Evolutionary conservation across 2,888 invertebrate species (phyloP).

Genomic region (Automeris io): DNA sequence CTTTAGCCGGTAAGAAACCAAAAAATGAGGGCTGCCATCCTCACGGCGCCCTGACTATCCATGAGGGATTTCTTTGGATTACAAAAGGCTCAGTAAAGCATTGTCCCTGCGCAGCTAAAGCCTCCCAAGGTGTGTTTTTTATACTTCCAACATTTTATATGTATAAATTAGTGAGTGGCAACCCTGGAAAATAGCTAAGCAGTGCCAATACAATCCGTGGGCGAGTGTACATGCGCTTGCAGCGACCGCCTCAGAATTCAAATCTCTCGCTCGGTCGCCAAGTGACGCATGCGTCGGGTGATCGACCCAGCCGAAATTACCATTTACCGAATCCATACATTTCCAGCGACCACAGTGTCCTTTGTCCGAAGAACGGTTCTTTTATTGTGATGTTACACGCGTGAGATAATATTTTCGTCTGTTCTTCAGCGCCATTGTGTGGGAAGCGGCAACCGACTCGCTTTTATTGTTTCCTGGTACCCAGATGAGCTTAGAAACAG

Average conservation of each 20-base stretch:
- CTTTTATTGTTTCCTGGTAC: slow-evolving; percentile 6
- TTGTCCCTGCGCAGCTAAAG: too few relatives aligned
- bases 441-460: background rate
- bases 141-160: too few relatives aligned
- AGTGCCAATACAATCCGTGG: slow-evolving; percentile 26
- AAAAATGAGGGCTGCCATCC: too few relatives aligned
- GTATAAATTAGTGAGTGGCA: too few relatives aligned
- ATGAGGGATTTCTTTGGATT: too few relatives aligned
- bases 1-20: too few relatives aligned
- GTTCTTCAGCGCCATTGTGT: slow-evolving; percentile 1
- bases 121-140: too few relatives aligned
- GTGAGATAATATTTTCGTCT: slow-evolving; percentile 6
- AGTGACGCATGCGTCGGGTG: slow-evolving; percentile 18
- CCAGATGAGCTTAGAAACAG: background rate
- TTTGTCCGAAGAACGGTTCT: slow-evolving; percentile 8
- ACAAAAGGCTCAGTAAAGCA: too few relatives aligned
- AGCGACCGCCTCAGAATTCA: slow-evolving; percentile 34
- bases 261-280: slow-evolving; percentile 29
- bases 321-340: slow-evolving; percentile 30
- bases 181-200: slow-evolving; percentile 29
- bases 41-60: too few relatives aligned
- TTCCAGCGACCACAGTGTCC: slow-evolving; percentile 14
- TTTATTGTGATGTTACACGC: slow-evolving; percentile 5
- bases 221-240: slow-evolving; percentile 34
- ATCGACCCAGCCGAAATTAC: slow-evolving; percentile 26